Evolutionary conservation across 2,888 invertebrate species (phyloP), one percentile per base, ranked within the genome.

Genomic region (Automeris io): DNA sequence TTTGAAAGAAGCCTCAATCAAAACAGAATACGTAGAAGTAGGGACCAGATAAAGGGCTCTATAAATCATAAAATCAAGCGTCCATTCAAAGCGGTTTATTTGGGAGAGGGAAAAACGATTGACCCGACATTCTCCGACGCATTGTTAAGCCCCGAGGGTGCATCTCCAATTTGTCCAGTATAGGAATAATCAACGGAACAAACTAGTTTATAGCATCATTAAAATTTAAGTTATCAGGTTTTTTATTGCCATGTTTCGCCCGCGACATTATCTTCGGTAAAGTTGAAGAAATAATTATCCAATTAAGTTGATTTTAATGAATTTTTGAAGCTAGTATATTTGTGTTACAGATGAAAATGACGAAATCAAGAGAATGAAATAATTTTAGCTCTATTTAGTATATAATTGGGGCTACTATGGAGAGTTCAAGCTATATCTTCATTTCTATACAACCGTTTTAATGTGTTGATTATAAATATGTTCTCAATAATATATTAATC

Each of bases 51-150:
- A 82, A 83, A 82, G 73, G 78, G 70, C 55, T 65, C 68, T 77
- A 86, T 86, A 86, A 83, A 85, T 86, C 83, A 85, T 85, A 85
- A 85, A 86, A 85, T 85, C 85, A 85, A 69, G 79, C 65, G 61
- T 61, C 77, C 69, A 81, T 83, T 85, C 74, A 81, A 70, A 68
- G 64, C 65, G 77, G 75, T 82, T 75, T 75, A 76, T 81, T 78
- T 74, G 68, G 70, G 51, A 42, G 62, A 58, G 63, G 57, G 76
- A 79, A 83, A 82, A 77, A 48, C 49, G 44, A 59, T 70, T 76
- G 76, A 79, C 77, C 79, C 79, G 64, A 50, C 62, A 57, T 55
- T 66, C 62, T 60, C 63, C 57, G 47, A 48, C 50, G 54, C 53
- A 76, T 76, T 81, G 78, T 80, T 73, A 69, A 47, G 54, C 66